Base-by-base conservation (phyloP, 2,113 vertebrate genomes). In the Halichoeres trimaculatus region DNA sequence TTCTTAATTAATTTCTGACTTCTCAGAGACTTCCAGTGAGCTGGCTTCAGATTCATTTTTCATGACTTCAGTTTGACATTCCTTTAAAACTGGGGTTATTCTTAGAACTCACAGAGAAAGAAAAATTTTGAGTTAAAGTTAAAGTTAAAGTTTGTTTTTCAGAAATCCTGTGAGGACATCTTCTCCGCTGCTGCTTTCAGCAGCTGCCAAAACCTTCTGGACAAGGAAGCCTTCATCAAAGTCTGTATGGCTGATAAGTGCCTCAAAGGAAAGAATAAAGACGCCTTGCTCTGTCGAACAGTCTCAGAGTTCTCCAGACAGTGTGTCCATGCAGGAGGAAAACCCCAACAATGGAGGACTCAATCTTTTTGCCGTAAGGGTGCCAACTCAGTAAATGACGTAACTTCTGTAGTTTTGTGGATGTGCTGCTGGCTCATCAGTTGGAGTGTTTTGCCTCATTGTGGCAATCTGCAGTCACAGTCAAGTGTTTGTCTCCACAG, bases 241-340 rank as follows among this genome's bases (percentile, higher is more conserved):
- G 93, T 92, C 59, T 99, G 98, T 54, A 61, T 86, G 90, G 74
- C 84, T 11, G 97, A 99, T 84, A 90, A 89, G 52, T 98, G 96
- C 79, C 78, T 70, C 10, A 93, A 94, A 41, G 23, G 51, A 0
- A 17, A 85, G 0, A 7, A 0, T 0, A 56, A 67, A 0, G 26
- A 87, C 8, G 61, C 78, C 7, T 92, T 94, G 41, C 53, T 94
- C 67, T 94, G 94, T 71, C 67, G 76, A 61, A 94, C 93, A 7
- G 52, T 94, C 24, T 88, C 93, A 0, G 94, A 95, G 72, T 94
- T 87, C 58, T 94, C 92, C 9, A 86, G 91, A 16, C 93, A 94
- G 83, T 95, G 94, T 12, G 83, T 87, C 16, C 93, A 91, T 19
- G 91, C 91, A 1, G 94, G 93, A 2, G 93, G 93, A 6, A 80